Percentiles rank a stretch among this genome's conserved stretches.
Conservation (phyloP, 2,113 vertebrate species). For the Apodemus speciosus region DNA sequence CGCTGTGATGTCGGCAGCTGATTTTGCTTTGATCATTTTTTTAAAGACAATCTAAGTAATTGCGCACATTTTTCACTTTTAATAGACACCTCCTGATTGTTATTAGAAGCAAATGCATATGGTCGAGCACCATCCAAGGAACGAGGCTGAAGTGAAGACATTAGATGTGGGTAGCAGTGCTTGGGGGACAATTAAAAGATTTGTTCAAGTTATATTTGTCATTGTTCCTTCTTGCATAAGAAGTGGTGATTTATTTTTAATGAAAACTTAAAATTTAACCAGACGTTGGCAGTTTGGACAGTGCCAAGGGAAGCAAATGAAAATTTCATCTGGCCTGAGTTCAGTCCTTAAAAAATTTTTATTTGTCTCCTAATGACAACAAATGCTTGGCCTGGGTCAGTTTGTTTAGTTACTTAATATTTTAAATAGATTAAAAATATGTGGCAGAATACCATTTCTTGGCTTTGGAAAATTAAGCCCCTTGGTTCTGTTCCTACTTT, state of each 20-base stretch:
- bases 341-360: conserved; percentile 61
- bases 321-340: conserved; percentile 66
- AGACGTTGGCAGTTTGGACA: conserved; percentile 68
- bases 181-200: conserved; percentile 72
- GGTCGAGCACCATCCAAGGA: conserved; percentile 48
- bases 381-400: conserved; percentile 65
- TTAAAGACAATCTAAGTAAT: conserved; percentile 49
- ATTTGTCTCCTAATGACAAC: conserved; percentile 55
- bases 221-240: conserved; percentile 62
- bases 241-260: conserved; percentile 75
- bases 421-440: conserved; percentile 80
- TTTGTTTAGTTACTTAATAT: conserved; percentile 78
- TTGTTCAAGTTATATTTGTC: conserved; percentile 69
- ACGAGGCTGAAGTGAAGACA: conserved; percentile 65
- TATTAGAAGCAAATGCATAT: conserved; percentile 62
- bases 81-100: conserved; percentile 20
- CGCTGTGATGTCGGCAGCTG: background rate
- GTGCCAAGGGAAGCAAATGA: conserved; percentile 70
- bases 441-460: conserved; percentile 71
- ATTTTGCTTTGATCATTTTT: background rate
- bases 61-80: conserved; percentile 53
- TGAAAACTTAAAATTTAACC: conserved; percentile 69
- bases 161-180: conserved; percentile 53
- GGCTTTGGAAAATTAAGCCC: conserved; percentile 79
- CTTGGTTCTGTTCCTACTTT: conserved; percentile 64